Evolutionary conservation across 2,113 vertebrate species (phyloP).

Genomic region (Paratilapia polleni): DNA sequence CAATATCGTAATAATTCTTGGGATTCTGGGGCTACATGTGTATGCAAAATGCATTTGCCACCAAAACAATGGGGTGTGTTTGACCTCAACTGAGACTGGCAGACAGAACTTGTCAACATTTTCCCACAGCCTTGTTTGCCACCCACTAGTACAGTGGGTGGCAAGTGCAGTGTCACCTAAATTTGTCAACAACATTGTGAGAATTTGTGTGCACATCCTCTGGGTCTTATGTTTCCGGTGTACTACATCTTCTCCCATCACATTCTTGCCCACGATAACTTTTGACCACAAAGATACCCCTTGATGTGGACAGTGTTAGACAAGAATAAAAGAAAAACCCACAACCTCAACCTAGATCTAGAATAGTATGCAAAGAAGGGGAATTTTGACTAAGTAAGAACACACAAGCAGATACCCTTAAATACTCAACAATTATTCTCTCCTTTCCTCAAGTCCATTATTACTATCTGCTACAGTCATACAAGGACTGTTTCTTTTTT

Average conservation of each 20-base stretch:
- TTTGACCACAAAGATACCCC: constrained; percentile 8
- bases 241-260: constrained; percentile 3
- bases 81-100: neutral
- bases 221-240: constrained; percentile 20
- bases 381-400: neutral
- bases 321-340: neutral
- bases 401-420: neutral
- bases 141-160: constrained; percentile 30
- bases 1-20: neutral
- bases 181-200: constrained; percentile 16
- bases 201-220: neutral
- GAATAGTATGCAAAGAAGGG: neutral
- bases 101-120: constrained; percentile 7
- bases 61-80: neutral
- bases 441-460: neutral
- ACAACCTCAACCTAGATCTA: neutral
- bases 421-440: neutral
- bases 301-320: constrained; percentile 38
- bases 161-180: constrained; percentile 19
- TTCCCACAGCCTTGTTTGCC: constrained; percentile 24
- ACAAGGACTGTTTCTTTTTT: neutral
- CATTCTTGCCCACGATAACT: constrained; percentile 20
- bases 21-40: neutral
- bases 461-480: neutral
- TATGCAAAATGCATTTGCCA: neutral